Conservation (phyloP, 2,113 vertebrate species). For the Rhodinocichla rosea region DNA sequence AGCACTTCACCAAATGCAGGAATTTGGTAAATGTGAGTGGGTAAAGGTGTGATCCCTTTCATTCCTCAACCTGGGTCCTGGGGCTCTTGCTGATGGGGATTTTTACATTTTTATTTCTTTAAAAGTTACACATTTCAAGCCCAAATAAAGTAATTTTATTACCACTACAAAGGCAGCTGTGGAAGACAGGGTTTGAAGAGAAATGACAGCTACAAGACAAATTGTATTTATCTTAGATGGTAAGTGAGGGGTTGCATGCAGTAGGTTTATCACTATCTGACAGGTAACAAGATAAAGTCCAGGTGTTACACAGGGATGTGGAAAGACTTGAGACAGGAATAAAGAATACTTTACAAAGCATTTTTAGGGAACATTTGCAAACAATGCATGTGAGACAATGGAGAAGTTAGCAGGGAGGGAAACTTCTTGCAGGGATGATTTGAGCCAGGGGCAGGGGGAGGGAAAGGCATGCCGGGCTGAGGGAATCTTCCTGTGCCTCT, state of each 20-base stretch:
- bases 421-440: not conserved
- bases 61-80: not conserved
- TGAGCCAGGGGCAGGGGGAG: not conserved
- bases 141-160: not conserved
- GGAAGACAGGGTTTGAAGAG: not conserved
- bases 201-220: not conserved
- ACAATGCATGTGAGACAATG: constrained; percentile 44
- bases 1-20: not conserved
- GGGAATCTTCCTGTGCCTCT: constrained; percentile 31
- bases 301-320: constrained; percentile 25
- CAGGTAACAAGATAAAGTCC: constrained; percentile 36
- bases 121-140: not conserved
- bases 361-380: constrained; percentile 35
- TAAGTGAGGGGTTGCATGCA: not conserved
- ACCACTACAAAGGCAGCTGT: not conserved
- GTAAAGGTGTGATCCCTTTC: not conserved
- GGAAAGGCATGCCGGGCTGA: not conserved
- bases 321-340: constrained; percentile 14
- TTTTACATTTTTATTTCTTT: not conserved
- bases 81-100: not conserved
- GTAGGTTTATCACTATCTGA: constrained; percentile 1
- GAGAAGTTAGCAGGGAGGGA: not conserved
- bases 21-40: not conserved
- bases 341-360: not conserved
- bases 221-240: not conserved